A percentile compares a stretch with the other conserved stretches of the same genome.
Conservation (phyloP, 2,797 vertebrate genomes). For the Acropternis orthonyx region DNA sequence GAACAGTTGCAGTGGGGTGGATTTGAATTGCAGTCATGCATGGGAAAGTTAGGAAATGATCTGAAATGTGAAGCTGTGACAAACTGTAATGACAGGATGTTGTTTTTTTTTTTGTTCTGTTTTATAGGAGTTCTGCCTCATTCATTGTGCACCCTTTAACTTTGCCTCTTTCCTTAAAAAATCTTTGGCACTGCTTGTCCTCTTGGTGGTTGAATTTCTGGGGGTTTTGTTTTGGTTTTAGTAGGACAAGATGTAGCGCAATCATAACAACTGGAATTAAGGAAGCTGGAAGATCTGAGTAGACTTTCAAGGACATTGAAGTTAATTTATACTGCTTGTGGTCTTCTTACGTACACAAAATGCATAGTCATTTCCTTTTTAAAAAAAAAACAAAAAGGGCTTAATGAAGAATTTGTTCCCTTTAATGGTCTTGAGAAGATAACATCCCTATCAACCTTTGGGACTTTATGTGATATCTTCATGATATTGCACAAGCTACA, state of each 20-base stretch:
- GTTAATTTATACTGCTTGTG: slow-evolving; percentile 31
- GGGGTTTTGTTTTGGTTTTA: neutral
- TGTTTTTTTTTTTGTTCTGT: neutral
- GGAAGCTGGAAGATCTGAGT: neutral
- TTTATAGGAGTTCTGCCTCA: neutral
- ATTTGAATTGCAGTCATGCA: neutral
- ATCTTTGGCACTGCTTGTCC: neutral
- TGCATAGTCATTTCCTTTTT: slow-evolving; percentile 12
- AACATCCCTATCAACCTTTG: neutral
- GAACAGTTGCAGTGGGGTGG: neutral
- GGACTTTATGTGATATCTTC: neutral
- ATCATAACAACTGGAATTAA: neutral
- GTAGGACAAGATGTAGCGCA: neutral
- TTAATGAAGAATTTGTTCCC: neutral
- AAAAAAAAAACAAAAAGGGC: neutral
- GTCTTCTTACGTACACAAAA: slow-evolving; percentile 17
- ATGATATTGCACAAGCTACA: neutral
- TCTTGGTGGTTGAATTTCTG: neutral
- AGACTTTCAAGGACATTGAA: neutral
- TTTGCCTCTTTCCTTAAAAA: neutral
- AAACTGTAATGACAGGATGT: neutral
- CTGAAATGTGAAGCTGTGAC: neutral
- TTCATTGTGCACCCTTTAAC: neutral
- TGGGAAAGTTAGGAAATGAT: neutral
- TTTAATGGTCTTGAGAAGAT: slow-evolving; percentile 14